Conservation (phyloP, 2,888 invertebrate genomes). For the Cheilosia soror region DNA sequence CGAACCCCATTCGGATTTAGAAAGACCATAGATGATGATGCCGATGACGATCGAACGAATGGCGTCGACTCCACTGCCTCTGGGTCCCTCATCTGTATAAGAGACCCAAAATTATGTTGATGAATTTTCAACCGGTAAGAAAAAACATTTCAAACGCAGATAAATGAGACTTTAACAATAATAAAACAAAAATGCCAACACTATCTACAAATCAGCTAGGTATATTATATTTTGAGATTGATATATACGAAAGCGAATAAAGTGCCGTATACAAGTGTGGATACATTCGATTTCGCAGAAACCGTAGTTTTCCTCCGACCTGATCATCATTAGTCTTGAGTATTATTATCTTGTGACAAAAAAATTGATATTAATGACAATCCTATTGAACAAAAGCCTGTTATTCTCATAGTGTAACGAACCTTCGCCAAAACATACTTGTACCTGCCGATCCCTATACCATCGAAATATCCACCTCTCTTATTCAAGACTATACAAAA, state of each 20-base stretch:
- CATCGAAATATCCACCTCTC: conserved; percentile 9
- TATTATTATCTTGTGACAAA: conserved; percentile 17
- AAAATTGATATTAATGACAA: conserved; percentile 44
- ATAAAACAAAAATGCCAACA: background rate
- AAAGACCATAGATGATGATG: conserved; percentile 32
- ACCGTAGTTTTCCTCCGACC: conserved; percentile 23
- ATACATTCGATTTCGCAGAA: no score
- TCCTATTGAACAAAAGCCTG: conserved; percentile 57
- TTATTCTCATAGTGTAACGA: conserved; percentile 19
- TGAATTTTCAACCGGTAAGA: background rate
- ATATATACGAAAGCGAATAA: background rate
- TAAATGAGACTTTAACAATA: background rate
- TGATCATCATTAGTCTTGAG: conserved; percentile 55
- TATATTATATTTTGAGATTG: background rate
- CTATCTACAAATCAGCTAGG: no score
- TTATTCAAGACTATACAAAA: conserved; percentile 23
- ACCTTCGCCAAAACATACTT: conserved; percentile 32
- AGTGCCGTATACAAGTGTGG: background rate
- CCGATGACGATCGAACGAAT: conserved; percentile 15
- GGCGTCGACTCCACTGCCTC: background rate
- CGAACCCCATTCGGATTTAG: conserved; percentile 40
- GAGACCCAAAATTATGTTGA: background rate
- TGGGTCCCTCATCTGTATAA: no score
- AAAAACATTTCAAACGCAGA: background rate
- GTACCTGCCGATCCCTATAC: background rate